phyloP scores from a whole-genome alignment of 2,888 invertebrate genomes.

The Phalangium opilio region DNA sequence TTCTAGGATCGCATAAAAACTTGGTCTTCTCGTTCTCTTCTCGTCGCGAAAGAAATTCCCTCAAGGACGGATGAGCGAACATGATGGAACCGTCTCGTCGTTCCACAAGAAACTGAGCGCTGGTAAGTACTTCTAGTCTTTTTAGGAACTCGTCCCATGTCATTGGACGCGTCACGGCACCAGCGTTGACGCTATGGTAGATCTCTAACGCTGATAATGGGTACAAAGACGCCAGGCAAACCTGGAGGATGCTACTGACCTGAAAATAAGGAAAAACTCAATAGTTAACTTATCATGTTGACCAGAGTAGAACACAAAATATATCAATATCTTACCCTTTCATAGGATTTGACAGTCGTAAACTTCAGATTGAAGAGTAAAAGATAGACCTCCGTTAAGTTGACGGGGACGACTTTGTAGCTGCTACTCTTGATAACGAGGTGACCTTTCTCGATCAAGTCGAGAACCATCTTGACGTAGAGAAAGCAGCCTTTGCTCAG shows the following conservation, averaged over 20 bases:
- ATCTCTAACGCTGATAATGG: constrained; percentile 80
- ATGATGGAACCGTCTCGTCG: constrained; percentile 84
- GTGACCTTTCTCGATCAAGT: constrained; percentile 78
- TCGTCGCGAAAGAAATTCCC: constrained; percentile 85
- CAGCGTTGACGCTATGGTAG: constrained; percentile 79
- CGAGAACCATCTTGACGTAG: constrained; percentile 76
- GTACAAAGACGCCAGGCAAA: constrained; percentile 77
- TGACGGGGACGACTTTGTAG: constrained; percentile 76
- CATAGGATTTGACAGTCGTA: constrained; percentile 75
- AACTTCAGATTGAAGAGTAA: constrained; percentile 80
- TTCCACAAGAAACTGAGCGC: constrained; percentile 69
- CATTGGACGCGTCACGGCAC: constrained; percentile 58
- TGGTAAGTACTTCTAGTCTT: constrained; percentile 56
- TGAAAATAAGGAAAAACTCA: not conserved
- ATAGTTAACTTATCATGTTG: not conserved
- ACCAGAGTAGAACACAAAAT: not conserved
- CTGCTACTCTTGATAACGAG: constrained; percentile 83
- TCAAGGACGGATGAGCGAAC: constrained; percentile 94
- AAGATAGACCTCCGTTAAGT: constrained; percentile 72
- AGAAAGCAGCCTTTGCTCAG: constrained; percentile 78
- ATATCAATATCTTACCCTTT: constrained; percentile 38
- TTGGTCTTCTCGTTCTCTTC: constrained; percentile 54
- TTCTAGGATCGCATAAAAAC: constrained; percentile 73
- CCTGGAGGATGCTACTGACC: constrained; percentile 70
- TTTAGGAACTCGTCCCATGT: constrained; percentile 82